Conservation (phyloP, 2,113 vertebrate genomes). For the Nothoprocta perdicaria region DNA sequence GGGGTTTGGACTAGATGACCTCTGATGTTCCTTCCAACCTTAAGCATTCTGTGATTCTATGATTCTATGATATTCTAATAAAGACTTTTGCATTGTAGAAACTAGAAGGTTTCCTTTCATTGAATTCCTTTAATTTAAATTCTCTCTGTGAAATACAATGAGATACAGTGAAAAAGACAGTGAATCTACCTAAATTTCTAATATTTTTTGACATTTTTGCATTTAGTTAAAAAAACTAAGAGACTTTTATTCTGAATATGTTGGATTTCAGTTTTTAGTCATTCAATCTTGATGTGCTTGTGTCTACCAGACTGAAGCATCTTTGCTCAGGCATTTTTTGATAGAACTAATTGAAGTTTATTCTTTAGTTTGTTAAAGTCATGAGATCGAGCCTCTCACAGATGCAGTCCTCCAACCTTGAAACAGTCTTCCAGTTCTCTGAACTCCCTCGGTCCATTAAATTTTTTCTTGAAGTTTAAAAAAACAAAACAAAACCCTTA, state of each 20-base stretch:
- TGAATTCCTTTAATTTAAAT: background rate
- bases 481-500: fast-evolving
- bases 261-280: background rate
- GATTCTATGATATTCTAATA: too few species aligned
- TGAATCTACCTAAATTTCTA: background rate
- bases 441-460: background rate
- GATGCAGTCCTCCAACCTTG: background rate
- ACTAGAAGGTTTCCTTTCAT: background rate
- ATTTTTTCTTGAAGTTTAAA: background rate
- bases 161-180: background rate
- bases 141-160: background rate
- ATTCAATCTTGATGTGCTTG: background rate
- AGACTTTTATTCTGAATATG: background rate
- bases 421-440: background rate
- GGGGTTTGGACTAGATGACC: too few species aligned
- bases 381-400: background rate
- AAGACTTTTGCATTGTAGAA: background rate
- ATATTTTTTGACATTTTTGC: background rate
- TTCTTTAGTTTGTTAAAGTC: background rate
- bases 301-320: background rate
- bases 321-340: background rate
- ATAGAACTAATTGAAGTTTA: background rate
- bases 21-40: too few species aligned
- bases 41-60: too few species aligned
- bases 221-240: background rate